Base-by-base conservation (phyloP, 2,888 invertebrate species). In the Leucania comma region DNA sequence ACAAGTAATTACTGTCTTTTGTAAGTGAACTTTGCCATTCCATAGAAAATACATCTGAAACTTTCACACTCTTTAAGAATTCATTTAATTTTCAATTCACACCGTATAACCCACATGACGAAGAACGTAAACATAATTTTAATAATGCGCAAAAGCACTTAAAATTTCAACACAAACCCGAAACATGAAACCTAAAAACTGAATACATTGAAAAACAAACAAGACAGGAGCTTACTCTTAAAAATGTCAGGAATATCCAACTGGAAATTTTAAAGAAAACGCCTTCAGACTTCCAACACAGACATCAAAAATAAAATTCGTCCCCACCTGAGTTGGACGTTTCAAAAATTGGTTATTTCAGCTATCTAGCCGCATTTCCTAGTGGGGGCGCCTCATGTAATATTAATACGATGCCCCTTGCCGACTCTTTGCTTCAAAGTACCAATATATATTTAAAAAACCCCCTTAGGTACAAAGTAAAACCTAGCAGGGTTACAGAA, bases 401-500 rank as follows among this genome's bases (percentile, higher is more conserved):
- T 90, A 90, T 90, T 90, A 88, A 90, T 89, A 88, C 82, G 75
- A 69, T 78, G 74, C 75, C 75, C 84, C 83, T 64, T 72, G 76
- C 66, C 73, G 71, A 73, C 68, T 86, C 86, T 84, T 81, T 84
- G 82, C 84, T 78, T 83, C 83, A 85, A 84, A 88, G 86, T 80
- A 86, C 88, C 90, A 89, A 89, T 89, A 89, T 89, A 89, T 89
- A 89, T 89, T 87, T 89, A 61, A 88, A 88, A 89, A 88, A 68
- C 78, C 75, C 79, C 68, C 78, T 78, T 80, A 70, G 54, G 67
- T 76, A 73, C 73, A 82, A 76, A 78, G 72, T 80, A 73, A 75
- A 58, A 80, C 68, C 75, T 59, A 63, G 72, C 53, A 70, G 69
- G 71, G 77, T 80, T 75, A 72, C 78, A 60, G 84, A 86, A 86